Conservation (phyloP, 2,113 vertebrate genomes). For the Capricornis sumatraensis region DNA sequence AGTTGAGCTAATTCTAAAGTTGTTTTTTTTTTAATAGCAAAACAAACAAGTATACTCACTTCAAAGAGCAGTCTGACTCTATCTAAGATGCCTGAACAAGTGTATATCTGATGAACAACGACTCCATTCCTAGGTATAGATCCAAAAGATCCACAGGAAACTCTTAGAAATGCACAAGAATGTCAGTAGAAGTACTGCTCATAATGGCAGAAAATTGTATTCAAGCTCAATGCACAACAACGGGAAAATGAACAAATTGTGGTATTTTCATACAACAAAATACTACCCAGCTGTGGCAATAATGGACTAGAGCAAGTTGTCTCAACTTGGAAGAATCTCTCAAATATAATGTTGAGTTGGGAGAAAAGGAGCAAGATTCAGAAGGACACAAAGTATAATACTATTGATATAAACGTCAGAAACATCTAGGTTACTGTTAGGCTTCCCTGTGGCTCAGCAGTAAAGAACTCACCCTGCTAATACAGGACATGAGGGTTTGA, state of each 20-base stretch:
- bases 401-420: background rate
- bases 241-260: background rate
- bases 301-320: background rate
- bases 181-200: background rate
- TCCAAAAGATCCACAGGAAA: background rate
- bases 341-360: background rate
- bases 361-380: background rate
- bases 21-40: background rate
- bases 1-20: background rate
- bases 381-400: background rate
- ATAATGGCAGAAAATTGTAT: background rate
- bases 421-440: background rate
- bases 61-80: background rate
- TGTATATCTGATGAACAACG: background rate
- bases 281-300: background rate
- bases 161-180: background rate
- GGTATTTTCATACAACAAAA: conserved; percentile 2
- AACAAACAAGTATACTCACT: background rate
- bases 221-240: background rate
- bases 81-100: background rate
- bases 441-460: background rate
- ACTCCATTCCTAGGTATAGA: background rate
- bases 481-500: background rate
- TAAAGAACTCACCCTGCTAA: background rate
- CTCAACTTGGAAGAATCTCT: background rate